Evolutionary conservation across 92 coral and sea anemone species (phyloP).

Genomic region (Palythoa grandiflora): DNA sequence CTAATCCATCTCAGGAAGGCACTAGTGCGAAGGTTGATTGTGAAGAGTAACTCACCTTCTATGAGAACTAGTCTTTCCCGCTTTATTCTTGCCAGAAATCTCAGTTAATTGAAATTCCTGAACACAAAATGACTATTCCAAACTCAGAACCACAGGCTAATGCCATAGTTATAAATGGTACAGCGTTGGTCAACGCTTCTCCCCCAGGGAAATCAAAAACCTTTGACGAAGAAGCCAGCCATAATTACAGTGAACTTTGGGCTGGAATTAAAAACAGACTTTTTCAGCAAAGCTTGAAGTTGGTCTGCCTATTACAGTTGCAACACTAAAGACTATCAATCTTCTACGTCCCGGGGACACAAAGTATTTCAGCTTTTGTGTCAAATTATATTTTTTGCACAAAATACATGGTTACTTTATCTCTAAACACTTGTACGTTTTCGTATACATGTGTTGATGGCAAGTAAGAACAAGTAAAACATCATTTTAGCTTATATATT

Average conservation of each 20-base stretch:
- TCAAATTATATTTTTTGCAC: too few species aligned
- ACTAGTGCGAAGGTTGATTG: too few species aligned
- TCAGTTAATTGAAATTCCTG: constrained; percentile 47
- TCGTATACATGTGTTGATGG: neutral
- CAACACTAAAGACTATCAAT: too few species aligned
- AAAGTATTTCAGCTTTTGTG: too few species aligned
- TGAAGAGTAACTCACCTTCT: too few species aligned
- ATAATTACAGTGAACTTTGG: too few species aligned
- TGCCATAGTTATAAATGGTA: constrained; percentile 28
- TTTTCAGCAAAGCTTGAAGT: too few species aligned
- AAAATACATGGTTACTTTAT: neutral
- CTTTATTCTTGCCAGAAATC: constrained; percentile 64
- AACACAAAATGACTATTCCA: constrained; percentile 53
- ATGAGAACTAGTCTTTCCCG: constrained; percentile 50
- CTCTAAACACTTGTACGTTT: neutral
- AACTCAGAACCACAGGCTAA: constrained; percentile 52
- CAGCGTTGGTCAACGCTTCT: constrained; percentile 42
- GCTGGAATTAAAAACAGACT: too few species aligned
- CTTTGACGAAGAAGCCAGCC: constrained; percentile 51
- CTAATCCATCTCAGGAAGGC: too few species aligned
- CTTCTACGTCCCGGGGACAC: too few species aligned
- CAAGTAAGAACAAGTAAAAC: neutral
- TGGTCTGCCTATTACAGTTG: too few species aligned
- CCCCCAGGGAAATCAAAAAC: constrained; percentile 50
- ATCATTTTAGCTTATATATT: too few species aligned